Base-by-base conservation (phyloP, 2,797 vertebrate genomes). In the Vipera ursinii region DNA sequence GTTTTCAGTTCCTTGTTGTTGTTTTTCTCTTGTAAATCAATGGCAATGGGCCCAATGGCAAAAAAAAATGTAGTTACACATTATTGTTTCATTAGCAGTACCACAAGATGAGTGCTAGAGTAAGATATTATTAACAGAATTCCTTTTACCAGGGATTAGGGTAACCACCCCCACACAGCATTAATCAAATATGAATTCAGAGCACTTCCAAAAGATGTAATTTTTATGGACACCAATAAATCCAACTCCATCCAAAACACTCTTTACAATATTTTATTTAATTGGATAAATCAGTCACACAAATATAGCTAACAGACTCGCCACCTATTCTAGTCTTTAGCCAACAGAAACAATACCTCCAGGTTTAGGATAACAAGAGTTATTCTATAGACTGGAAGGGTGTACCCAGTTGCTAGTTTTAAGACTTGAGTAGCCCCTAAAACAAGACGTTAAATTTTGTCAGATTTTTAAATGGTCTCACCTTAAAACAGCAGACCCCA, bases 161-260 rank as follows among this genome's bases (percentile, higher is more conserved):
- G 93, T 95, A 95, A 95, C 90, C 94, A 60, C 60, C 95, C 94
- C 89, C 94, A 91, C 0, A 0, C 14, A 0, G 90, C 57, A 93
- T 93, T 94, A 96, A 78, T 78, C 57, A 93, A 91, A 92, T 59
- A 9, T 0, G 56, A 73, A 78, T 44, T 38, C 22, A 85, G 28
- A 89, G 53, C 44, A 38, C 26, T 60, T 38, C 15, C 10, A 57
- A 91, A 86, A 3, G 0, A 63, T n/a, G 28, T 8, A 14, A 92
- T 63, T 89, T 86, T 65, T 63, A 89, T 38, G n/a, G 59, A 24
- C 22, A 57, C 32, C 26, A 90, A 86, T 32, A 56, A 69, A 87
- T 69, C 51, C 44, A 63, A 86, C 12, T 86, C 82, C 51, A 56
- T 7, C 17, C 53, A 48, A 91, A 13, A 38, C 13, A 69, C 65